Evolutionary conservation across 2,888 invertebrate genomes (phyloP), one percentile per base, ranked within the genome.

Genomic region (Synanthedon formicaeformis): DNA sequence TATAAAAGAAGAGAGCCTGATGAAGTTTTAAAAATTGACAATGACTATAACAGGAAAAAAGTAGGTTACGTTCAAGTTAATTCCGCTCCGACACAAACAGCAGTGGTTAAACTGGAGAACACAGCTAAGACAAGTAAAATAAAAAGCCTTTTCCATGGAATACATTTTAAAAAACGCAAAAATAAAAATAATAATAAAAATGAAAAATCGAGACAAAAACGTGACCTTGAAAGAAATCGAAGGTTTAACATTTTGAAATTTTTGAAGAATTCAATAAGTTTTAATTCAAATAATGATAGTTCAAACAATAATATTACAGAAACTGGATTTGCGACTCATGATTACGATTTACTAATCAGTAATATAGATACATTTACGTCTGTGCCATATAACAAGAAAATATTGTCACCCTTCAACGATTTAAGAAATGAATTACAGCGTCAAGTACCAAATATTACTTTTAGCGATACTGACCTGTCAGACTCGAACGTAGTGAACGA

Each of bases 191-290:
- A 60, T 58, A 65, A 57, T 52, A 51, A 52, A 55, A 51, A 54
- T 52, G 45, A 55, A 51, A 61, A 60, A 49, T 55, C 62, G 57
- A 61, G 61, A 55, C 50, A 58, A 16, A 59, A 59, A 56, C 55
- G 60, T 6, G 8, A 34, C 34, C 0, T 10, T 34, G 52, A 65
- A 52, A 64, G 74, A 57, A 54, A 54, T 10, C 59, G 61, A n/a
- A 69, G 77, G 12, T 78, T 72, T 14, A 72, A 71, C 57, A 69
- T 76, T 4, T 60, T 81, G 3, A 65, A 74, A 40, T 71, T 64
- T 8, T 48, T 81, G 1, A 73, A 70, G 56, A 56, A 71, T 34
- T 34, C 34, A 34, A 6, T 40, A 64, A 78, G 0, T 75, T 80
- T 40, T 60, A 53, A 49, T 40, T n/a, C 11, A 34, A 34, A 34